These are phyloP conservation scores for Platygyra sinensis DNA, from an alignment of 64 coral and sea anemone genomes.

Conservation along the genomic window DNA sequence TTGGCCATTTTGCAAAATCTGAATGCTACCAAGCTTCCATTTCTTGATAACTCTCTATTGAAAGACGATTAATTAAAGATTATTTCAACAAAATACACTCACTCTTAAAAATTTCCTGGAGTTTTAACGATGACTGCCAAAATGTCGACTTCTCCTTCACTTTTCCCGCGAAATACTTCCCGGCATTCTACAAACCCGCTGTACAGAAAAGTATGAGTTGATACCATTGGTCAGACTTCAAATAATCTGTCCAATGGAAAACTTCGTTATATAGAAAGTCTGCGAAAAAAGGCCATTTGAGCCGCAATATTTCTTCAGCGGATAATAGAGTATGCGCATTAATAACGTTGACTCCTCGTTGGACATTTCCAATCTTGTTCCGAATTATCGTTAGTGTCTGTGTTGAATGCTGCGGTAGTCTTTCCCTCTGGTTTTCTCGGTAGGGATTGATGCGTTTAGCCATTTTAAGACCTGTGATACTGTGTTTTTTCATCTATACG, in stretches of 20 bases:
- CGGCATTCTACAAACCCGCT: not conserved
- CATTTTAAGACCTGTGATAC: not conserved
- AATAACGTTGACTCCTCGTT: not conserved
- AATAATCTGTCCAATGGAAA: conserved; percentile 41
- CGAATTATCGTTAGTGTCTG: not conserved
- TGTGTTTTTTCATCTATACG: not conserved
- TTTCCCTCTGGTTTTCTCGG: not conserved
- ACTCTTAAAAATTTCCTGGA: not conserved
- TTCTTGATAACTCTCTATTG: too few relatives aligned
- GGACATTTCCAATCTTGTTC: not conserved
- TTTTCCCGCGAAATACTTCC: conserved; percentile 78
- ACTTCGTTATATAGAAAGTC: conserved; percentile 34
- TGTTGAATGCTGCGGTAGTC: not conserved
- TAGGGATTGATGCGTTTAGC: not conserved
- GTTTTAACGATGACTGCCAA: too few relatives aligned
- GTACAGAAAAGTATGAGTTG: not conserved
- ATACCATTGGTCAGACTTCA: conserved; percentile 40
- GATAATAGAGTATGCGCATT: not conserved
- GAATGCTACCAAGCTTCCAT: not conserved
- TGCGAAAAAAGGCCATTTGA: not conserved
- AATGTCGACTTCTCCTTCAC: conserved; percentile 27
- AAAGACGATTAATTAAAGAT: too few relatives aligned
- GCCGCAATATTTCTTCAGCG: not conserved
- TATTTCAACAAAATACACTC: not conserved
- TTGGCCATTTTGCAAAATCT: not conserved